Conservation (phyloP, 1,140 invertebrate genomes). For the Drosophila sturtevanti region DNA sequence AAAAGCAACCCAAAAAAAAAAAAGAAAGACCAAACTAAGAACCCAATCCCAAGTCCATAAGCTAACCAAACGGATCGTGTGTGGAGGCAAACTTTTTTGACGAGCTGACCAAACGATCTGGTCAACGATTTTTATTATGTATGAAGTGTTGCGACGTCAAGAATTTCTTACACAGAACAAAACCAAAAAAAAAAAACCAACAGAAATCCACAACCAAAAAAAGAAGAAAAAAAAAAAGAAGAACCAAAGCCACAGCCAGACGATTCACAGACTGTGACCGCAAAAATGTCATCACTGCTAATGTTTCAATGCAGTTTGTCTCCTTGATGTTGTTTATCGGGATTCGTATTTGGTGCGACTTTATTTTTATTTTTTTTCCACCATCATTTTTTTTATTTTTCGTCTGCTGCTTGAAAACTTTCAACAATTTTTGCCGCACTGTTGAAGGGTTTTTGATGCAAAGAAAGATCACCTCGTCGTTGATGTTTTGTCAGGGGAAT, state of each 20-base stretch:
- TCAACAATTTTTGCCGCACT: constrained; percentile 62
- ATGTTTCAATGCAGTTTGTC: constrained; percentile 78
- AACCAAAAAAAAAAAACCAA: constrained; percentile 6
- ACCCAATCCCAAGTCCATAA: constrained; percentile 5
- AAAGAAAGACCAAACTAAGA: no score
- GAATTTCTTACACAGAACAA: constrained; percentile 60
- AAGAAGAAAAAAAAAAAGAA: constrained; percentile 27
- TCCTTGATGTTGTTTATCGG: constrained; percentile 49
- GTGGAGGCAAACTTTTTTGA: constrained; percentile 25
- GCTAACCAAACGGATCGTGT: constrained; percentile 39
- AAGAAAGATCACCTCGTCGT: neutral
- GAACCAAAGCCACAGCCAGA: constrained; percentile 43
- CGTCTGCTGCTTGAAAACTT: constrained; percentile 55
- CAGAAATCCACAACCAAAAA: constrained; percentile 23
- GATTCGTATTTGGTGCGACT: constrained; percentile 38
- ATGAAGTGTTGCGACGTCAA: constrained; percentile 79
- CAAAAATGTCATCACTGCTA: constrained; percentile 82
- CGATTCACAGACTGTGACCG: constrained; percentile 54
- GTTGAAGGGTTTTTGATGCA: constrained; percentile 27
- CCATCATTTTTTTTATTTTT: constrained; percentile 19
- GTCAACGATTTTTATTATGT: constrained; percentile 77
- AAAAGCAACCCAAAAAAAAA: constrained; percentile 4
- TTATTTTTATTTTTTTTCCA: neutral
- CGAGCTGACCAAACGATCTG: constrained; percentile 33
- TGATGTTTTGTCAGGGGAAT: constrained; percentile 53